These are phyloP conservation scores for Drosophila kepulauana DNA, from an alignment of 1,140 invertebrate species.

Conservation along the genomic window DNA sequence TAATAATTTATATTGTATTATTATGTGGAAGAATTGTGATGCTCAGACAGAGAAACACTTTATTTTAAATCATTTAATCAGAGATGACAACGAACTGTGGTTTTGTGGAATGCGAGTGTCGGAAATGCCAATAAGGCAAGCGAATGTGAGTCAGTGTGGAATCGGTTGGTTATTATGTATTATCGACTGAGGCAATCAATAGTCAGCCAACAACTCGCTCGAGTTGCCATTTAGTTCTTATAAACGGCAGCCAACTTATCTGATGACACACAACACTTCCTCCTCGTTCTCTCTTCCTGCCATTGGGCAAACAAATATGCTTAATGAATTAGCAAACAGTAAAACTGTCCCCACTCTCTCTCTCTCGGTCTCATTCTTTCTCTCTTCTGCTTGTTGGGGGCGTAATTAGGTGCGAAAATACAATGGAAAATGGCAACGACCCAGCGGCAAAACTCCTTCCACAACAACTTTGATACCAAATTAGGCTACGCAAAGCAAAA, in stretches of 20 bases:
- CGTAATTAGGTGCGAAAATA: slow-evolving; percentile 65
- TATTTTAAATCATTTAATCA: neutral
- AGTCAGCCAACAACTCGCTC: slow-evolving; percentile 9
- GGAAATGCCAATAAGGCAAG: slow-evolving; percentile 39
- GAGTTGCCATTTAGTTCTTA: slow-evolving; percentile 18
- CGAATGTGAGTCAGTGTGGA: slow-evolving; percentile 29
- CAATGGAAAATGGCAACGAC: slow-evolving; percentile 16
- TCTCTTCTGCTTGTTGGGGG: neutral
- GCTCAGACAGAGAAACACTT: neutral
- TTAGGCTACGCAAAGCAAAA: slow-evolving; percentile 52
- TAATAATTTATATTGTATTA: too few species aligned
- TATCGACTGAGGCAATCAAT: slow-evolving; percentile 38
- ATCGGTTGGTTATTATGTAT: slow-evolving; percentile 1
- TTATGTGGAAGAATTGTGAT: neutral
- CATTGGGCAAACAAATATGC: slow-evolving; percentile 43
- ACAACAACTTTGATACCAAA: slow-evolving; percentile 20
- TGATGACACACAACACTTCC: slow-evolving; percentile 13
- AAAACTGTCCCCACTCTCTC: slow-evolving; percentile 4
- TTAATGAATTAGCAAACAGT: slow-evolving; percentile 65
- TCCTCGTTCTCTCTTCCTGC: neutral
- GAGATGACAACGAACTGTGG: slow-evolving; percentile 2
- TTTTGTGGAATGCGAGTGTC: slow-evolving; percentile 1
- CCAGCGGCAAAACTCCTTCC: neutral
- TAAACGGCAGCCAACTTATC: slow-evolving; percentile 14
- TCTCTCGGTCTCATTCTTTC: neutral